These are phyloP conservation scores for Empidonax traillii DNA, from an alignment of 2,113 vertebrate genomes.

Conservation along the genomic window DNA sequence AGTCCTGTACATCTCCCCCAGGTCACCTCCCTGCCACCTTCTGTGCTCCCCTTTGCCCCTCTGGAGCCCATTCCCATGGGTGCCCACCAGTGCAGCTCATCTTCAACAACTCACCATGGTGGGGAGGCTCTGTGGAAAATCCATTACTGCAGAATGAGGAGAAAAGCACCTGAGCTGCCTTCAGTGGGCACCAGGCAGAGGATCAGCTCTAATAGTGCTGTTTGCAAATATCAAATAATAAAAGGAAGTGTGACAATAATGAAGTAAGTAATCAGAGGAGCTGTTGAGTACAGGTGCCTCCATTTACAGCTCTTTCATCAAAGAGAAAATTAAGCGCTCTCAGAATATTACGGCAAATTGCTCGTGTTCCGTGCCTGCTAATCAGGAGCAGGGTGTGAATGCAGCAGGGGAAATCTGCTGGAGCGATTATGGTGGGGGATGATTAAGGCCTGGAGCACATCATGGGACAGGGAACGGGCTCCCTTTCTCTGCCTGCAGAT, in stretches of 20 bases:
- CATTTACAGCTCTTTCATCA: constrained; percentile 66
- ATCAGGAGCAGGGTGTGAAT: constrained; percentile 53
- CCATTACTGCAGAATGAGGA: not conserved
- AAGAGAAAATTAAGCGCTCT: constrained; percentile 64
- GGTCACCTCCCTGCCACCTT: not conserved
- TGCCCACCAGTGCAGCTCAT: not conserved
- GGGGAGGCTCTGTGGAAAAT: not conserved
- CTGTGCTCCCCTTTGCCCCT: not conserved
- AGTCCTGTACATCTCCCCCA: fast-evolving
- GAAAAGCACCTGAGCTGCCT: not conserved
- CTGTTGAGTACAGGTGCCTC: constrained; percentile 60
- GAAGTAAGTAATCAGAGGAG: constrained; percentile 58
- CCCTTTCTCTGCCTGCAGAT: not conserved
- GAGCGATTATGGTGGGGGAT: not conserved
- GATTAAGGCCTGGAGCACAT: constrained; percentile 10
- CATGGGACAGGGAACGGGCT: not conserved
- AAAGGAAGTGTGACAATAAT: constrained; percentile 45
- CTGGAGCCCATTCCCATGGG: not conserved
- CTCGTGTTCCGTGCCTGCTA: constrained; percentile 51
- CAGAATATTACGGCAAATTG: constrained; percentile 64
- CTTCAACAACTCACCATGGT: not conserved
- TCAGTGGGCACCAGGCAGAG: constrained; percentile 28
- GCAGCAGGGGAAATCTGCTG: constrained; percentile 24
- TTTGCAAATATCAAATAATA: constrained; percentile 63
- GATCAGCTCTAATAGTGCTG: constrained; percentile 26